Conservation (phyloP, 2,797 vertebrate genomes). For the Tokudaia muenninki region DNA sequence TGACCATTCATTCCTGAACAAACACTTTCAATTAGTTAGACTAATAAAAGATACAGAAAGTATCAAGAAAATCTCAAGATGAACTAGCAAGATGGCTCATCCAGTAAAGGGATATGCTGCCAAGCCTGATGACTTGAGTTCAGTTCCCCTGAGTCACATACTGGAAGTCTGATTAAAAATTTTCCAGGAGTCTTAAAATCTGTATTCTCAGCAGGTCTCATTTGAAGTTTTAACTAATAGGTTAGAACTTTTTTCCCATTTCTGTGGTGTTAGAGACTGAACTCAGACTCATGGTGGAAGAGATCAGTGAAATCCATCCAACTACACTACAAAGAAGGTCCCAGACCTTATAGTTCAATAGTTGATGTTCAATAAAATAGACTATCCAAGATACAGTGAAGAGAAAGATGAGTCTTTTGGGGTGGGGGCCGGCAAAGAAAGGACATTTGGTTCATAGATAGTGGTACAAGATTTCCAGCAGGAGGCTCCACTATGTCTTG, state of each 20-base stretch:
- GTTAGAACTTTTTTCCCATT: neutral
- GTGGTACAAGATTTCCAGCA: neutral
- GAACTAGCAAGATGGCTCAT: neutral
- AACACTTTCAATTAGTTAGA: neutral
- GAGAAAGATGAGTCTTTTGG: too few relatives aligned
- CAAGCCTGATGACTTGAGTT: neutral
- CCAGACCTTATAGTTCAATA: neutral
- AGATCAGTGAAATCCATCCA: neutral
- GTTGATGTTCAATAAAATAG: neutral
- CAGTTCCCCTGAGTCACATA: neutral
- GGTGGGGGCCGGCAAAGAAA: fast-evolving
- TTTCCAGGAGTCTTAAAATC: neutral
- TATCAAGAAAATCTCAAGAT: neutral
- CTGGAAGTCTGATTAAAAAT: neutral
- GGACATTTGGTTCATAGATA: neutral
- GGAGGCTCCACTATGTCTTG: neutral
- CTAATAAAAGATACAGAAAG: neutral
- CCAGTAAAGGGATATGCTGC: neutral
- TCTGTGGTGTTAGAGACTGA: neutral
- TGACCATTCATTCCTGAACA: neutral
- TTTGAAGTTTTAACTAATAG: neutral
- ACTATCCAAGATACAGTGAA: too few relatives aligned
- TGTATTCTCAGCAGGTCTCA: neutral
- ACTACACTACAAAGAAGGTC: neutral
- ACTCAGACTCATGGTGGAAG: neutral